phyloP scores from a whole-genome alignment of 2,797 vertebrate genomes.

The Malurus splendens region DNA sequence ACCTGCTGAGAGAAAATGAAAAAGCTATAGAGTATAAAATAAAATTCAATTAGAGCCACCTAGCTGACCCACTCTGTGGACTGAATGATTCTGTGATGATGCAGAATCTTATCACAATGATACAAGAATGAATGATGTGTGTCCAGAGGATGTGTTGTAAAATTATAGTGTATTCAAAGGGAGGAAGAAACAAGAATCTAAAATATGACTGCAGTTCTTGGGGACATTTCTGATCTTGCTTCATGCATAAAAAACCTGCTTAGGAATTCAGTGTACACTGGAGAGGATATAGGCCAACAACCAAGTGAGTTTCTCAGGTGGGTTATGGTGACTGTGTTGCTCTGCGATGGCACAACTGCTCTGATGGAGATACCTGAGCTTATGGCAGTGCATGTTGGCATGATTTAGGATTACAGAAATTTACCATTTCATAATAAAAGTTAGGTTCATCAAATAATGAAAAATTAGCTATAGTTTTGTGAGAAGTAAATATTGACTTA shows the following conservation, averaged over 20 bases:
- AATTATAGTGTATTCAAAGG: background rate
- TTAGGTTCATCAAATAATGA: background rate
- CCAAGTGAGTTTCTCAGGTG: background rate
- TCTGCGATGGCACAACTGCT: background rate
- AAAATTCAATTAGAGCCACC: background rate
- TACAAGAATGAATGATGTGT: background rate
- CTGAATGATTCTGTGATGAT: background rate
- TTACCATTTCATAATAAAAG: background rate
- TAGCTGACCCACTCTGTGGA: background rate
- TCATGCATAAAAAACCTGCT: background rate
- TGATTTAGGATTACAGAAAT: background rate
- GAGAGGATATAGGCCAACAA: background rate
- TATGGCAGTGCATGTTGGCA: background rate
- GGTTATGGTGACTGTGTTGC: background rate
- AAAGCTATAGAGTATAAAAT: background rate
- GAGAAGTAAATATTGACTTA: background rate
- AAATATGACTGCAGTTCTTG: background rate
- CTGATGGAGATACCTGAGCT: background rate
- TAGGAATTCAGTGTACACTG: background rate
- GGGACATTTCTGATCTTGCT: background rate
- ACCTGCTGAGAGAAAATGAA: background rate
- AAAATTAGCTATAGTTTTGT: background rate
- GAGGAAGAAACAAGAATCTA: background rate
- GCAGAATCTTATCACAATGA: background rate
- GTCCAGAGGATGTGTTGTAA: background rate